Conservation (phyloP, 2,113 vertebrate genomes). For the Gymnarchus niloticus region DNA sequence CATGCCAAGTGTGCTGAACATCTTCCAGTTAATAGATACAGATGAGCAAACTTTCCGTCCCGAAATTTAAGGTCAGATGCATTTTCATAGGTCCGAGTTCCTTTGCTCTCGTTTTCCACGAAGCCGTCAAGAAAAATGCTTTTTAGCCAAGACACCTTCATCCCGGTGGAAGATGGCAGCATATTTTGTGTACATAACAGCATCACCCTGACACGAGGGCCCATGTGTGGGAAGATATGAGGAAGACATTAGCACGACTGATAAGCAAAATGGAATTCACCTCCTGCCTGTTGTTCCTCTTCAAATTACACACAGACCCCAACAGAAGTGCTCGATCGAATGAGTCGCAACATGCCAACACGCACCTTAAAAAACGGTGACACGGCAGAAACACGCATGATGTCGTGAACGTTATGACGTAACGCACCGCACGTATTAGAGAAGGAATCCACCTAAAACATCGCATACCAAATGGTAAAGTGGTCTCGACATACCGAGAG, state of each 20-base stretch:
- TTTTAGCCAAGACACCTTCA: neutral
- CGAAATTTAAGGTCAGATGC: neutral
- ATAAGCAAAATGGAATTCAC: neutral
- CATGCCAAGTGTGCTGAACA: neutral
- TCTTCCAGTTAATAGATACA: neutral
- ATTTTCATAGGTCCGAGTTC: neutral
- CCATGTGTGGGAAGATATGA: neutral
- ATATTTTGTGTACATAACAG: neutral
- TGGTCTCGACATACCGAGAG: neutral
- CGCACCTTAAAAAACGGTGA: too few species aligned
- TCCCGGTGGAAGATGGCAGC: neutral
- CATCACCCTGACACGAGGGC: neutral
- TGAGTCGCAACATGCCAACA: neutral
- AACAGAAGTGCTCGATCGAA: neutral
- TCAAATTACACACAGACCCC: neutral
- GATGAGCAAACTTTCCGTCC: neutral
- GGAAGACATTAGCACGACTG: neutral
- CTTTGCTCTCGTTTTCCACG: neutral
- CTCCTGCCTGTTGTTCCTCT: too few species aligned
- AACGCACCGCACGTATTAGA: too few species aligned
- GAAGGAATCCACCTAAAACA: neutral
- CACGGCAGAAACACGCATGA: too few species aligned
- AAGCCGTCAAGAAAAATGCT: neutral
- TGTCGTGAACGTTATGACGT: too few species aligned
- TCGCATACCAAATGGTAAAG: neutral